Evolutionary conservation across 2,113 vertebrate genomes (phyloP).

Genomic region (Typhlomys cinereus): DNA sequence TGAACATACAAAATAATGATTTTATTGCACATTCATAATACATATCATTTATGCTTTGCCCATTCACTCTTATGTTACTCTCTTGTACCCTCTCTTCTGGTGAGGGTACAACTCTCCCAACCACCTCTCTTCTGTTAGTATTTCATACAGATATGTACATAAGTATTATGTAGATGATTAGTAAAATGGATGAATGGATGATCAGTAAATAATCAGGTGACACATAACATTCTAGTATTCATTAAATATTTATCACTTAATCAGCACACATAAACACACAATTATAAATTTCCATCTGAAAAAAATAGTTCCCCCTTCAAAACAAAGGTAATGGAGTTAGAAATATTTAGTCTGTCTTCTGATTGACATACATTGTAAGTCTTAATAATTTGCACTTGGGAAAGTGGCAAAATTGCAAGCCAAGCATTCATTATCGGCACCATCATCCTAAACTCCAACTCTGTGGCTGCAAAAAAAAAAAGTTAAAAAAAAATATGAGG

Average conservation of each 20-base stretch:
- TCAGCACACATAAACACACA: neutral
- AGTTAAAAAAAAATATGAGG: too few relatives aligned
- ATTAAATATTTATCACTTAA: neutral
- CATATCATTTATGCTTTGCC: too few relatives aligned
- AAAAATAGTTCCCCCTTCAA: conserved; percentile 9
- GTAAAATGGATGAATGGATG: neutral
- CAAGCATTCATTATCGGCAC: neutral
- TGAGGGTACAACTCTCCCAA: too few relatives aligned
- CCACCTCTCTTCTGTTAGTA: too few relatives aligned
- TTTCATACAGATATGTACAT: neutral
- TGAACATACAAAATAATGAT: neutral
- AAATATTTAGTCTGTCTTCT: conserved; percentile 8
- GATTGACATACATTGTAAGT: neutral
- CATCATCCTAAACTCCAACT: neutral
- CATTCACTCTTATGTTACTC: too few relatives aligned
- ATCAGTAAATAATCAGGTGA: too few relatives aligned
- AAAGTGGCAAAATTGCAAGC: neutral
- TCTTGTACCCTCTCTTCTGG: too few relatives aligned
- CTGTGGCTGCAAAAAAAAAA: neutral
- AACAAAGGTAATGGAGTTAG: neutral
- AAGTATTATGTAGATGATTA: neutral
- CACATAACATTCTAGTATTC: neutral
- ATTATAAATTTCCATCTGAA: neutral
- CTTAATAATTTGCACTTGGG: neutral
- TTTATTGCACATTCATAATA: neutral